Evolutionary conservation across 2,797 vertebrate genomes (phyloP).

Genomic region (Sibirionetta formosa): DNA sequence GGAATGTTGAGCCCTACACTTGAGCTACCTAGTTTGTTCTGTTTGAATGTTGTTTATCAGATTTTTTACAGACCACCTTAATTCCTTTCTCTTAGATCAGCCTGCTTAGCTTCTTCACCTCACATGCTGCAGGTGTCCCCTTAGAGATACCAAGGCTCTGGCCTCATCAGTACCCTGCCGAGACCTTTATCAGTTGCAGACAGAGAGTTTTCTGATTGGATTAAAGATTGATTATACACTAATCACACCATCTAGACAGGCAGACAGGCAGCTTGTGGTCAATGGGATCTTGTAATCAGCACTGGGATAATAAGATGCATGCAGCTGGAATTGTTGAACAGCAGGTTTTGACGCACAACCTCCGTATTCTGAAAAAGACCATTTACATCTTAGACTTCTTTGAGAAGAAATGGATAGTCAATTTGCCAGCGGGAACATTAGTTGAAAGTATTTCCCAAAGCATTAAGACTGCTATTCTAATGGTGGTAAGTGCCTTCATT

Average conservation of each 20-base stretch:
- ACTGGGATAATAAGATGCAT: slow-evolving; percentile 80
- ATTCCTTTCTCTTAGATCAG: slow-evolving; percentile 70
- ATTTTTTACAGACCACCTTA: slow-evolving; percentile 69
- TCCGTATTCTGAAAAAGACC: neutral
- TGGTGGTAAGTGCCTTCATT: neutral
- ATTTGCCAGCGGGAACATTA: neutral
- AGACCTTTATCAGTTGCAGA: slow-evolving; percentile 85
- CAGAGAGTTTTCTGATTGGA: slow-evolving; percentile 87
- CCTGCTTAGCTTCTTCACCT: slow-evolving; percentile 66
- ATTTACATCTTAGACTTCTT: slow-evolving; percentile 29
- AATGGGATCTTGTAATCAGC: slow-evolving; percentile 90
- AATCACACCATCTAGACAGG: slow-evolving; percentile 83
- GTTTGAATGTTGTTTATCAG: slow-evolving; percentile 66
- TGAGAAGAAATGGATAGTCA: slow-evolving; percentile 46
- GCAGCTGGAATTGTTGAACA: slow-evolving; percentile 70
- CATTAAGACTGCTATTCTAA: slow-evolving; percentile 16
- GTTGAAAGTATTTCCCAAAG: slow-evolving; percentile 43
- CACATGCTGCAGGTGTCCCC: slow-evolving; percentile 74
- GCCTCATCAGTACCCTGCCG: slow-evolving; percentile 85
- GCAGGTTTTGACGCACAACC: slow-evolving; percentile 33
- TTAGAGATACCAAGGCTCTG: slow-evolving; percentile 80
- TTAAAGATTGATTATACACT: slow-evolving; percentile 88
- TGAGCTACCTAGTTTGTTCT: neutral
- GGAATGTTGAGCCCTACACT: neutral
- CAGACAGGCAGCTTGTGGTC: slow-evolving; percentile 82